These are phyloP conservation scores for Callopanchax toddi DNA, from an alignment of 2,113 vertebrate species.

Conservation along the genomic window DNA sequence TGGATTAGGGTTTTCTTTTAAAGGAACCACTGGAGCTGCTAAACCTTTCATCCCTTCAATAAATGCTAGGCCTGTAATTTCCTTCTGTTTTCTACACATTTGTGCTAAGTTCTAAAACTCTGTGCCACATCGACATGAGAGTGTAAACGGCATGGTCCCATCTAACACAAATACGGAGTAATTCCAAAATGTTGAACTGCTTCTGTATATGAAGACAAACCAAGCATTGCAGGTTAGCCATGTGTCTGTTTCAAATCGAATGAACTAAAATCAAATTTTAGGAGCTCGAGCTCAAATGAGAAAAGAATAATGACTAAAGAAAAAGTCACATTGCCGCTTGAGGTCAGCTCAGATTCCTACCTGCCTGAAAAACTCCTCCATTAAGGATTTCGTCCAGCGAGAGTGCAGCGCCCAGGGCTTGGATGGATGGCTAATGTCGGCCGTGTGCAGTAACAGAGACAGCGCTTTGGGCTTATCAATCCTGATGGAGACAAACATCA, in stretches of 20 bases:
- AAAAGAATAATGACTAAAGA: not conserved
- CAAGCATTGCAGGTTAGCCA: not conserved
- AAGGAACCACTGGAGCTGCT: no score
- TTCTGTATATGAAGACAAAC: not conserved
- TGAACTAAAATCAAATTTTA: not conserved
- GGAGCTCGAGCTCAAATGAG: not conserved
- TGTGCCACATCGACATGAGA: no score
- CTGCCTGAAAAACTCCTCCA: constrained; percentile 94
- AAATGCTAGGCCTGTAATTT: no score
- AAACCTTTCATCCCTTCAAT: no score
- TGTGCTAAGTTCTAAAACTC: no score
- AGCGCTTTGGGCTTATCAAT: constrained; percentile 89
- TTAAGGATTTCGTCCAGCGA: constrained; percentile 89
- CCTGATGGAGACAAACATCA: constrained; percentile 63
- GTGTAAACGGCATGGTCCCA: no score
- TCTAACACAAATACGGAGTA: not conserved
- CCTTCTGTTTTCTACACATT: no score
- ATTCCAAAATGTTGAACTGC: not conserved
- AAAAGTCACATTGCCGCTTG: not conserved
- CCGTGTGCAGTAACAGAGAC: constrained; percentile 88
- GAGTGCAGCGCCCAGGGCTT: constrained; percentile 90
- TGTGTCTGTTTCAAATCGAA: not conserved
- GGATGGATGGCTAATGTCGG: constrained; percentile 92
- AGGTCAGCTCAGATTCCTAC: constrained; percentile 67
- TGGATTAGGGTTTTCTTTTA: no score